Evolutionary conservation across 2,797 vertebrate genomes (phyloP), one percentile per base, ranked within the genome.

Genomic region (Chaenodraco wilsoni): DNA sequence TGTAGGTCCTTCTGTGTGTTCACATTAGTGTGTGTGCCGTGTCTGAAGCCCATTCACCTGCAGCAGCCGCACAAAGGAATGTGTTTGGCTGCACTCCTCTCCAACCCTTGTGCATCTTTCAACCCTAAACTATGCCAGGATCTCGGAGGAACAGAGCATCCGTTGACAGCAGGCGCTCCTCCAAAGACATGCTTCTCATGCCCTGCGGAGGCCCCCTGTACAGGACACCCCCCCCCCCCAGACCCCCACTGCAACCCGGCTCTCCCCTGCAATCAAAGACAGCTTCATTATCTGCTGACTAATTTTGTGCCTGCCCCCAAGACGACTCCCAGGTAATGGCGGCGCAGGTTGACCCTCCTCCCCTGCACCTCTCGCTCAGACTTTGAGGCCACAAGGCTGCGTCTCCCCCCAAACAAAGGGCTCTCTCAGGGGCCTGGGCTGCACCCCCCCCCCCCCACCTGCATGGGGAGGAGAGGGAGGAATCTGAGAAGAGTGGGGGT

Each of bases 241-340:
- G 77, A 82, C 85, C 88, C 49, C 33, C 33, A 33, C 33, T 33
- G 33, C 33, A 33, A 33, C 33, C 33, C 33, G 33, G 23, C 77
- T 82, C 72, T 61, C 74, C 27, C 60, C 77, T 76, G 77, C 91
- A 91, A 91, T 91, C 89, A 92, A 89, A 91, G 92, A 94, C 94
- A 94, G 90, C 93, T 95, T 96, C 94, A 96, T 96, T 95, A 95
- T 92, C 93, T 94, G 86, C 86, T 92, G 93, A 93, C 92, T 95
- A 95, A 95, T 93, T 95, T 91, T 87, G 76, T 68, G 85, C 86
- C 91, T 82, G 84, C 88, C 93, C 91, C 78, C 72, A 79, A 87
- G 92, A 94, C 83, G 89, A 93, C 93, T 90, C 90, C 69, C 93
- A 94, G 94, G 94, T 97, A 95, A 95, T 87, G 89, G 77, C 65